phyloP scores from a whole-genome alignment of 2,113 vertebrate genomes.

The Plestiodon gilberti region DNA sequence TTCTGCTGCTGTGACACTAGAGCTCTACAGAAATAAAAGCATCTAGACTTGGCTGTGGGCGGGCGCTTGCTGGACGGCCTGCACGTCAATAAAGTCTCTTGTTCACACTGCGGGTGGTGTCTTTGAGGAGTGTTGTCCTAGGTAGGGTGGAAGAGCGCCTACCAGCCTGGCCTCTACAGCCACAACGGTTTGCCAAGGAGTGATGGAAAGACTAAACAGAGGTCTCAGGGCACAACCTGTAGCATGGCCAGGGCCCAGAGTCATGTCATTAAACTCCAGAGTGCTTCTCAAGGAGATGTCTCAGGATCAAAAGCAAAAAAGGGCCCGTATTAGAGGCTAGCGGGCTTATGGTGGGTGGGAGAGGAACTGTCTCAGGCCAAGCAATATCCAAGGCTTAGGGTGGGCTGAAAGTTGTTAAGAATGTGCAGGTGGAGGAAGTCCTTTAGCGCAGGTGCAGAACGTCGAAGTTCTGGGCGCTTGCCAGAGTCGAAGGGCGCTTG shows the following conservation, averaged over 20 bases:
- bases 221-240: no score
- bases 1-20: not conserved
- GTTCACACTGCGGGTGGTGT: rapidly evolving
- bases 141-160: rapidly evolving
- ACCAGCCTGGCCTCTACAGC: conserved; percentile 11
- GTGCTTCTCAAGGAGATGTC: not conserved
- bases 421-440: no score
- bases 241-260: not conserved
- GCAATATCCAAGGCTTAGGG: no score
- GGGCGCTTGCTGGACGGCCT: not conserved
- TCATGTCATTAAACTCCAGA: not conserved
- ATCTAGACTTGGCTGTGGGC: not conserved
- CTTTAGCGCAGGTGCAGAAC: no score
- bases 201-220: no score
- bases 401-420: no score
- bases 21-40: conserved; percentile 3
- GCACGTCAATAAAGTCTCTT: conserved; percentile 47
- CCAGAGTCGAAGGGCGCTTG: no score
- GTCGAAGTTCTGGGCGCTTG: no score
- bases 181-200: not conserved
- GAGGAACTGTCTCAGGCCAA: no score
- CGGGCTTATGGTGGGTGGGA: not conserved
- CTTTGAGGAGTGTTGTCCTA: conserved; percentile 6
- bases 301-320: not conserved
- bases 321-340: not conserved